These are phyloP conservation scores for Dolichallabes microphthalmus DNA, from an alignment of 2,113 vertebrate genomes.

Conservation along the genomic window DNA sequence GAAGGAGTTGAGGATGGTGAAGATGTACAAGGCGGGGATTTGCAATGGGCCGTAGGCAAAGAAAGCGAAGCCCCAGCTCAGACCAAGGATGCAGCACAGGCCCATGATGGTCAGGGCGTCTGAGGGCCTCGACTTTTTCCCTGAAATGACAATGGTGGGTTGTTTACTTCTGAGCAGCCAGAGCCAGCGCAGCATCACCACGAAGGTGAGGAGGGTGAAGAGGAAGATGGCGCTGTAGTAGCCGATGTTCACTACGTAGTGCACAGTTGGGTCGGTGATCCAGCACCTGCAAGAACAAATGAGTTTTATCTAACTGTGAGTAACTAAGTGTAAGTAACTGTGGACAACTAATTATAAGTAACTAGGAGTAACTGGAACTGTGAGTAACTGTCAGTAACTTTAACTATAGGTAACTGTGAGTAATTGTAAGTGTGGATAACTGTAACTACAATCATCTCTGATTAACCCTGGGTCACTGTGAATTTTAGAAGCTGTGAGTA, in stretches of 20 bases:
- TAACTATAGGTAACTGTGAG: too few species aligned
- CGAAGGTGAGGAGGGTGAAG: slow-evolving; percentile 64
- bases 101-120: slow-evolving; percentile 55
- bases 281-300: slow-evolving; percentile 66
- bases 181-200: slow-evolving; percentile 62
- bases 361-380: too few species aligned
- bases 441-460: too few species aligned
- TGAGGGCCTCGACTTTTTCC: background rate
- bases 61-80: slow-evolving; percentile 72
- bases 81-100: slow-evolving; percentile 65
- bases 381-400: too few species aligned
- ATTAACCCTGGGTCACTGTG: too few species aligned
- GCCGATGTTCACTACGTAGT: slow-evolving; percentile 67
- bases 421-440: too few species aligned
- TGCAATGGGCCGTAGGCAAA: slow-evolving; percentile 60
- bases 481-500: too few species aligned
- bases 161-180: slow-evolving; percentile 35
- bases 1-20: slow-evolving; percentile 69
- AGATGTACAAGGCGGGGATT: slow-evolving; percentile 66
- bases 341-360: too few species aligned
- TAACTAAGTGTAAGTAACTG: too few species aligned
- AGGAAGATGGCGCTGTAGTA: slow-evolving; percentile 68
- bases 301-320: background rate
- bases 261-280: slow-evolving; percentile 59
- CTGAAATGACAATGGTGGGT: rapidly evolving